Base-by-base conservation (phyloP, 2,113 vertebrate genomes). In the Casuarius casuarius region DNA sequence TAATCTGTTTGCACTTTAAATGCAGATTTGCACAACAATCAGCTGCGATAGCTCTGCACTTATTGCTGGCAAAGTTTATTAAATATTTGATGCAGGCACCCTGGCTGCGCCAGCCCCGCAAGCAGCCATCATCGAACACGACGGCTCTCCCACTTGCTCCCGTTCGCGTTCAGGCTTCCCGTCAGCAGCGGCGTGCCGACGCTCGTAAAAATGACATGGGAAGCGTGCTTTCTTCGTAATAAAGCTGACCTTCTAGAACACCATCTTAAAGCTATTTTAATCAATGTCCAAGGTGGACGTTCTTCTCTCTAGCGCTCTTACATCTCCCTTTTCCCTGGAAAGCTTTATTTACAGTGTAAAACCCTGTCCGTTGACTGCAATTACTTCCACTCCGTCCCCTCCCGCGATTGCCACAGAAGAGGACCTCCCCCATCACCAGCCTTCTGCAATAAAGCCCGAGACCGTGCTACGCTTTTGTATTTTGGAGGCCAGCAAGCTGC, bases 151-250 rank as follows among this genome's bases (percentile, higher is more conserved):
- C 42, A 2, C 10, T 58, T 26, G 5, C 18, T 51, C 52, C 49
- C 0, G 0, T 12, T 10, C 22, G 0, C 42, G 20, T 25, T 90
- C 89, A 25, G 21, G 4, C 23, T 29, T 44, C 67, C 58, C n/a
- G 1, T 4, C 40, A 72, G 63, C 52, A 46, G 29, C 68, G 18
- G 13, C n/a, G 46, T 4, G 54, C 9, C 22, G 54, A 48, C 2
- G 2, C 4, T 21, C 4, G 1, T 2, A 25, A 75, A 14, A 79
- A 78, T 74, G 5, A 58, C 7, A 14, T 0, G 7, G 33, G 22
- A 35, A 10, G 0, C 2, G 2, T 26, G 7, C 3, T 2, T 44
- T 29, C 58, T 71, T 81, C 35, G 8, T 12, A 63, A 77, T 38
- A 70, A 78, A 62, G 48, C 17, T 26, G 6, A 38, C 23, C 12